Percentiles rank a stretch among this genome's conserved stretches.
Evolutionary conservation across 2,113 vertebrate genomes (phyloP).

Genomic region (Excalfactoria chinensis): DNA sequence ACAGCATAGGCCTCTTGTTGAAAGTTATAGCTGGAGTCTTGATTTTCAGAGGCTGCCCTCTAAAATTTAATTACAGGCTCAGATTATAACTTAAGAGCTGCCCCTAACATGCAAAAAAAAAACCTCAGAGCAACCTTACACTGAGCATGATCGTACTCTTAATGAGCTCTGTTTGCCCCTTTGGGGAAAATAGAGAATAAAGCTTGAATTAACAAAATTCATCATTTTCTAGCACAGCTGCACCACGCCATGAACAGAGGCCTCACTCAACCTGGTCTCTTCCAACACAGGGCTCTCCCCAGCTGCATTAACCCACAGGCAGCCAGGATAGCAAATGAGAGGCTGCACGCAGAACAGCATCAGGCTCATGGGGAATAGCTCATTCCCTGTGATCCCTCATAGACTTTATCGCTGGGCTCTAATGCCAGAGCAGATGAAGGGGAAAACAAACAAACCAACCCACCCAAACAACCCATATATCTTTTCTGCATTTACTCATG

Average conservation of each 20-base stretch:
- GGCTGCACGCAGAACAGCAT: neutral
- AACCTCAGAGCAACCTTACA: conserved; percentile 7
- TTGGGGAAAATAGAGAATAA: neutral
- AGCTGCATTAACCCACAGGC: accelerated
- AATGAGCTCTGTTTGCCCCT: neutral
- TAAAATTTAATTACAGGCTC: conserved; percentile 30
- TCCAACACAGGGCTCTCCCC: neutral
- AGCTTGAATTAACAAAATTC: conserved; percentile 17
- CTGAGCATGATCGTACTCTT: neutral
- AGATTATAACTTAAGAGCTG: conserved; percentile 12
- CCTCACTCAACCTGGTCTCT: neutral
- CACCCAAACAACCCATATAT: too few species aligned
- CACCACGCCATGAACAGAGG: neutral
- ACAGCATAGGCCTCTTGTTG: neutral
- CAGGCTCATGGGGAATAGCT: accelerated
- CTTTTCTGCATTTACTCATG: neutral
- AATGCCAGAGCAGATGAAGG: neutral
- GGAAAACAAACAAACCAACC: neutral
- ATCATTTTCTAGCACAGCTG: neutral
- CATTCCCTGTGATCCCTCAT: neutral
- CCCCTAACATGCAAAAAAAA: neutral
- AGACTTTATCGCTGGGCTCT: neutral
- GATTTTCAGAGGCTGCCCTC: conserved; percentile 17
- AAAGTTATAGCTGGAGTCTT: neutral
- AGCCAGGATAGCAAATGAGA: neutral